These are phyloP conservation scores for Spilarctia lutea DNA, from an alignment of 2,888 invertebrate species.

Conservation along the genomic window DNA sequence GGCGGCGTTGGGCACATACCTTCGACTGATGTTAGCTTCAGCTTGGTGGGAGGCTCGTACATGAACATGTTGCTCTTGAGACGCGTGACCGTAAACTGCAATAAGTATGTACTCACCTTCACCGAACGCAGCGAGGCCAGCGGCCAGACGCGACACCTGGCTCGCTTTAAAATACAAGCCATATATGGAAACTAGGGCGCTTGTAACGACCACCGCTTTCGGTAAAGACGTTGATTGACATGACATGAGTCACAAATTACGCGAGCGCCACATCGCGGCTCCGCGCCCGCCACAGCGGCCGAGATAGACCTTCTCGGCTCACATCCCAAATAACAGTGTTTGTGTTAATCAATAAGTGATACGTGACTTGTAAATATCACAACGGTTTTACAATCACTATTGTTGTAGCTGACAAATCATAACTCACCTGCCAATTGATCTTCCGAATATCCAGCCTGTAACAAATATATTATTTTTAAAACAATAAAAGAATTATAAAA, in stretches of 20 bases:
- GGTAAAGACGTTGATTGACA: conserved; percentile 83
- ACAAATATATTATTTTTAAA: conserved; percentile 22
- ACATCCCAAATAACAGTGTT: conserved; percentile 9
- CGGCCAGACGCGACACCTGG: conserved; percentile 62
- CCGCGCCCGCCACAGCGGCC: conserved; percentile 40
- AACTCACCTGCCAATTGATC: conserved; percentile 97
- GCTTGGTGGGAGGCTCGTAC: conserved; percentile 91
- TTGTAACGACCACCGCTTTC: conserved; percentile 78
- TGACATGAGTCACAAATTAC: conserved; percentile 76
- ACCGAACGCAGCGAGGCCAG: conserved; percentile 42
- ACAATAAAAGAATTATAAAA: neutral
- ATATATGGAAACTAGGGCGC: conserved; percentile 88
- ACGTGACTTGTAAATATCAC: neutral
- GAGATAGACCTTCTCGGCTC: neutral
- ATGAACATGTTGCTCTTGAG: conserved; percentile 87
- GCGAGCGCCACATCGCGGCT: conserved; percentile 52
- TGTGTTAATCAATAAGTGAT: conserved; percentile 8
- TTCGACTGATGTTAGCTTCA: conserved; percentile 92
- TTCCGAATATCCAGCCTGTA: conserved; percentile 94
- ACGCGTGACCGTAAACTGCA: conserved; percentile 56
- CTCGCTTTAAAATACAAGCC: conserved; percentile 86
- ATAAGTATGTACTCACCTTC: conserved; percentile 8
- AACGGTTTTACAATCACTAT: neutral
- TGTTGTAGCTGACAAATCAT: conserved; percentile 43
- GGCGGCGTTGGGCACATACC: conserved; percentile 80